phyloP scores from a whole-genome alignment of 2,888 invertebrate species.

The Caenorhabditis japonica region DNA sequence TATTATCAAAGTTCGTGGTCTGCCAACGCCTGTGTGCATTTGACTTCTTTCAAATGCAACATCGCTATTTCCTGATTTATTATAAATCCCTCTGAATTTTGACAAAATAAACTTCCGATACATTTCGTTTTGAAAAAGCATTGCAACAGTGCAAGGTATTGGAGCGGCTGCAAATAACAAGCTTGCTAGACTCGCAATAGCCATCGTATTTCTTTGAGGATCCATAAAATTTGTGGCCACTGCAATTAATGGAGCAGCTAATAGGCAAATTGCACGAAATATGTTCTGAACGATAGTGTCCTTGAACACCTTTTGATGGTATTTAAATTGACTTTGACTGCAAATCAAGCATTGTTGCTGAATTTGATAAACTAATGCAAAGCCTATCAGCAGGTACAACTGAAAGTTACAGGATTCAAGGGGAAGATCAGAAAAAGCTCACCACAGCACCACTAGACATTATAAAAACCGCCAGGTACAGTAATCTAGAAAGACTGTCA shows the following conservation, averaged over 20 bases:
- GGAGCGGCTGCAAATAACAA: neutral
- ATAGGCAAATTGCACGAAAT: neutral
- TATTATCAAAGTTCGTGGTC: too few relatives aligned
- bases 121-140: neutral
- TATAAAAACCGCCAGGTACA: neutral
- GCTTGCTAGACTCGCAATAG: too few relatives aligned
- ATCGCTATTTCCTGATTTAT: too few relatives aligned
- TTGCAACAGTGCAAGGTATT: neutral
- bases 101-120: neutral
- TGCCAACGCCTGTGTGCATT: too few relatives aligned
- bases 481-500: too few relatives aligned
- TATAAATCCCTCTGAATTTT: too few relatives aligned
- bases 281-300: slow-evolving; percentile 6
- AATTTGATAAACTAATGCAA: neutral
- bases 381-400: neutral
- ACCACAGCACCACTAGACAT: neutral
- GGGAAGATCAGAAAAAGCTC: too few relatives aligned
- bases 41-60: too few relatives aligned
- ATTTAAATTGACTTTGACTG: neutral
- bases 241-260: neutral
- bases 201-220: neutral
- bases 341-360: neutral
- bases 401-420: too few relatives aligned
- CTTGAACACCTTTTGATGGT: slow-evolving; percentile 1
- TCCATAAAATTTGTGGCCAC: too few relatives aligned